Conservation (phyloP, 2,113 vertebrate species). For the Callionymus lyra region DNA sequence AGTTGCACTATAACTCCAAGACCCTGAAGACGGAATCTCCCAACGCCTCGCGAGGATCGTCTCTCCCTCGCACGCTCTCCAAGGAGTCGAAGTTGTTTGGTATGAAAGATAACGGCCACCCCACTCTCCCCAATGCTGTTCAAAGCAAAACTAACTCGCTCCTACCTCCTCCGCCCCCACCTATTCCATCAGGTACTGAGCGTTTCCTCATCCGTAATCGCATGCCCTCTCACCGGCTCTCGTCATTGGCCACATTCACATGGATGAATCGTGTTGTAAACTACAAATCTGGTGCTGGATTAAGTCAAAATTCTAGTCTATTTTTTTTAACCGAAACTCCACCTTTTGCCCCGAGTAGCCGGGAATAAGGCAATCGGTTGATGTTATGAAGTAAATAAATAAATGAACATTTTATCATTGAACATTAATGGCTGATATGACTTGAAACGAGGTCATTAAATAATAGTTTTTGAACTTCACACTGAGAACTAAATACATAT, state of each 20-base stretch:
- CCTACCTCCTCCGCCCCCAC: conserved; percentile 90
- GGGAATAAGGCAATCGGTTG: too few species aligned
- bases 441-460: too few species aligned
- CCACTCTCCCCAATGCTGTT: conserved; percentile 71
- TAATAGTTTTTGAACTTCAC: too few species aligned
- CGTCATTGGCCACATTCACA: conserved; percentile 4
- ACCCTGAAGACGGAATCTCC: conserved; percentile 92
- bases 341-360: too few species aligned
- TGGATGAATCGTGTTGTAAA: too few species aligned
- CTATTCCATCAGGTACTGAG: conserved; percentile 88
- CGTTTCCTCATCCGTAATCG: conserved; percentile 35
- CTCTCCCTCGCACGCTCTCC: conserved; percentile 89
- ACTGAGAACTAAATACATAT: too few species aligned
- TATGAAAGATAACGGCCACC: conserved; percentile 85
- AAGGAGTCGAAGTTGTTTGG: conserved; percentile 98
- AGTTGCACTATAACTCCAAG: conserved; percentile 99
- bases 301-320: too few species aligned
- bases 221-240: conserved; percentile 40
- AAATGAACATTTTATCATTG: too few species aligned
- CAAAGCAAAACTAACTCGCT: conserved; percentile 91
- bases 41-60: conserved; percentile 91
- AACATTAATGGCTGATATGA: too few species aligned
- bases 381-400: too few species aligned
- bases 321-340: too few species aligned
- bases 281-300: too few species aligned